Evolutionary conservation across 2,888 invertebrate genomes (phyloP).

Genomic region (Altica lythri): DNA sequence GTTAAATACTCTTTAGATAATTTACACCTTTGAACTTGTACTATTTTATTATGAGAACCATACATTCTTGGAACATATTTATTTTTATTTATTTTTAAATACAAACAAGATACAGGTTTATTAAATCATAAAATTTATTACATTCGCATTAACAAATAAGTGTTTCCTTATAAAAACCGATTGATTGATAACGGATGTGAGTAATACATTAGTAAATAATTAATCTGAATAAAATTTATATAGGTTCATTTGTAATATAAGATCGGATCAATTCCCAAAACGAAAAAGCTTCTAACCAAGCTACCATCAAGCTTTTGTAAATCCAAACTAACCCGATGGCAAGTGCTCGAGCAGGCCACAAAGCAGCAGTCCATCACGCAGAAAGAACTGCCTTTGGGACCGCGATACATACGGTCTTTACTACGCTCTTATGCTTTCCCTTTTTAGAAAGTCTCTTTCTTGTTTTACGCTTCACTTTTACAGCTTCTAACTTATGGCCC

Average conservation of each 20-base stretch:
- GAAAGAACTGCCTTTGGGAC: conserved; percentile 43
- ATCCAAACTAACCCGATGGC: conserved; percentile 52
- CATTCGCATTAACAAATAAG: too few species aligned
- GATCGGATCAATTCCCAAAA: conserved; percentile 51
- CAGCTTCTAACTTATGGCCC: conserved; percentile 47
- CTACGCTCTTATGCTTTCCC: conserved; percentile 36
- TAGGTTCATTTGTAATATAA: background rate
- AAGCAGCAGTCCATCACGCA: conserved; percentile 51
- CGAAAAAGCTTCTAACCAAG: conserved; percentile 48
- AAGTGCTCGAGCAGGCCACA: conserved; percentile 48
- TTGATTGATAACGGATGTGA: background rate
- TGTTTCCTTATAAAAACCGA: too few species aligned
- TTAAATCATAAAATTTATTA: too few species aligned
- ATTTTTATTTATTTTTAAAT: too few species aligned
- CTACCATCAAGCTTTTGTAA: conserved; percentile 48
- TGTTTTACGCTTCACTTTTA: conserved; percentile 39
- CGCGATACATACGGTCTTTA: conserved; percentile 38
- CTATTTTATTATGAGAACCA: too few species aligned
- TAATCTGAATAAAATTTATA: background rate
- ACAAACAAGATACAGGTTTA: too few species aligned
- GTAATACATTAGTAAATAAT: background rate
- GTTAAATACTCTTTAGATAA: too few species aligned
- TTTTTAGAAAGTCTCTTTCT: conserved; percentile 41
- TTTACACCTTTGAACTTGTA: too few species aligned
- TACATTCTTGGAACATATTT: too few species aligned